Conservation (phyloP, 2,888 invertebrate species). For the Morpho achilles region DNA sequence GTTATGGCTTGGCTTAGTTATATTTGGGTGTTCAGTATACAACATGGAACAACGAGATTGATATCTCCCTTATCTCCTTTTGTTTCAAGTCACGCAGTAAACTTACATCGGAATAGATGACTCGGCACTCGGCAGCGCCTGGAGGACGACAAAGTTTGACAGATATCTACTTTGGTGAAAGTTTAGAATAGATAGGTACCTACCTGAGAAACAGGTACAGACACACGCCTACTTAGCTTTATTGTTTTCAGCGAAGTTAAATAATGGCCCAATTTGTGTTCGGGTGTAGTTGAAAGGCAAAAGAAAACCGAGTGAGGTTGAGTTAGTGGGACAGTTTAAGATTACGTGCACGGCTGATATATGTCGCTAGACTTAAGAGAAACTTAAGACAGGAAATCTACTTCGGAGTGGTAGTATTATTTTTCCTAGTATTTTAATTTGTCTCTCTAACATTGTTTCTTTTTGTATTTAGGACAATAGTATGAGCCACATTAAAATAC, state of each 20-base stretch:
- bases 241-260: constrained; percentile 17
- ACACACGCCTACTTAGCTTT: constrained; percentile 15
- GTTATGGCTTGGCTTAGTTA: background rate
- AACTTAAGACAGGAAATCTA: background rate
- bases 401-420: no score
- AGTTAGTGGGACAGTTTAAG: constrained; percentile 10
- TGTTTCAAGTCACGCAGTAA: constrained; percentile 25
- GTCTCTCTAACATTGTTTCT: no score
- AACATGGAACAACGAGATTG: constrained; percentile 8
- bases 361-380: constrained; percentile 13
- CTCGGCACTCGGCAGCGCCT: constrained; percentile 19
- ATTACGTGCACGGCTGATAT: constrained; percentile 11
- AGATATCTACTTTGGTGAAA: constrained; percentile 24
- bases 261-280: constrained; percentile 14
- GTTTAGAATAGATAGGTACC: constrained; percentile 17
- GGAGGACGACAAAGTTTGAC: constrained; percentile 23
- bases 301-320: constrained; percentile 10
- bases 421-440: no score
- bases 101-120: constrained; percentile 25
- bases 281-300: constrained; percentile 6
- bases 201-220: constrained; percentile 19
- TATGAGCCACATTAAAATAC: no score
- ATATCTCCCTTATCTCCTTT: constrained; percentile 14
- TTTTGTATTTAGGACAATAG: no score
- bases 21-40: background rate